Conservation (phyloP, 1,140 invertebrate species). For the Vanessa tameamea region DNA sequence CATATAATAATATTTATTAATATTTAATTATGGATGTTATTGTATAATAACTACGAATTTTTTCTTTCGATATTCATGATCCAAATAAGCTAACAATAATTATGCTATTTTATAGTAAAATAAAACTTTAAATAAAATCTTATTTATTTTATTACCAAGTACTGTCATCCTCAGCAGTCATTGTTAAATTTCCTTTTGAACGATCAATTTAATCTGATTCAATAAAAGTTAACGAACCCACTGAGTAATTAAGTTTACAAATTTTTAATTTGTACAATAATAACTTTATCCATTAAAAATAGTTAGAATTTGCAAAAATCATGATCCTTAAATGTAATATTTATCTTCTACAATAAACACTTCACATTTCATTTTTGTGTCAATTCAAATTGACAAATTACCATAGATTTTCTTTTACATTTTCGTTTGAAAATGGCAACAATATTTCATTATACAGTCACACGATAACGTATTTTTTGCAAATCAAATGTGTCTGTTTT, state of each 20-base stretch:
- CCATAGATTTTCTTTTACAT: neutral
- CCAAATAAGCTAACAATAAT: too few species aligned
- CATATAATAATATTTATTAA: too few species aligned
- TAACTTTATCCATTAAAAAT: neutral
- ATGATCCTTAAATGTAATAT: neutral
- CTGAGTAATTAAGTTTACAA: neutral
- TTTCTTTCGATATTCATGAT: too few species aligned
- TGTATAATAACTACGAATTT: too few species aligned
- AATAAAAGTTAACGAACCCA: neutral
- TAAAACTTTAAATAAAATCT: neutral
- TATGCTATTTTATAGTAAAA: neutral
- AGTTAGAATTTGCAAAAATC: neutral
- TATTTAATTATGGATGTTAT: too few species aligned
- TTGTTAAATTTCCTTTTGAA: slow-evolving; percentile 63
- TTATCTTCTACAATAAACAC: slow-evolving; percentile 8
- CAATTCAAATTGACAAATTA: slow-evolving; percentile 14
- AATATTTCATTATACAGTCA: too few species aligned
- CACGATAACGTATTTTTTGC: too few species aligned
- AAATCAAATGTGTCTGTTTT: too few species aligned
- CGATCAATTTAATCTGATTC: neutral
- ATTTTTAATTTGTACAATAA: neutral
- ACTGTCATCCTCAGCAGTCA: slow-evolving; percentile 82
- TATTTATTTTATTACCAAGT: slow-evolving; percentile 79
- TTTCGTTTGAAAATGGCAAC: neutral
- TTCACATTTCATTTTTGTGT: slow-evolving; percentile 11